Base-by-base conservation (phyloP, 2,113 vertebrate genomes). In the Oreochromis tanganicae region DNA sequence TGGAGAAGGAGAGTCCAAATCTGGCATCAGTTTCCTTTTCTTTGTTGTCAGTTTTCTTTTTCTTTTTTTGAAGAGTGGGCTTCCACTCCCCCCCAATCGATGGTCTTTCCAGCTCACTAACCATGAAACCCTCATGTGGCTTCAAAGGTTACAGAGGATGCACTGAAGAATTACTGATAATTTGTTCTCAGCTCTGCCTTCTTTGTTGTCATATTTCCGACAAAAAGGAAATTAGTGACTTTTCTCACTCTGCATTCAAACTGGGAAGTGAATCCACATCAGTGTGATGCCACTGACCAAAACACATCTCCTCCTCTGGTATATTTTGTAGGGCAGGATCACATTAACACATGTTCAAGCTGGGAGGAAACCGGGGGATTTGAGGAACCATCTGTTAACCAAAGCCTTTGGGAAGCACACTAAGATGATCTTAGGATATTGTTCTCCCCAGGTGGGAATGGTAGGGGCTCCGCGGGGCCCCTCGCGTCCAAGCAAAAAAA, bases 371-470 rank as follows among this genome's bases (percentile, higher is more conserved):
- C 91, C 57, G 68, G 91, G 82, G 96, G 95, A 95, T 96, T 96
- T 95, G 89, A 95, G 91, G 93, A 96, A 96, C 96, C 96, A 96
- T 97, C 96, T 97, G 96, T 95, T 96, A 84, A 56, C 87, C 93
- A 95, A 96, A 96, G 94, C 94, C 92, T 94, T 93, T 79, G 91
- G 94, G 93, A 94, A 93, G 92, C 93, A 86, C 90, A 92, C 93
- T 96, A 95, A 96, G 95, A 96, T 95, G 94, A 95, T 96, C 95
- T 94, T 92, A 92, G 95, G 96, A 96, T 96, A 95, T 96, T 96
- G 93, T 94, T 96, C 96, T 96, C 96, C 90, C 93, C 96, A 96
- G 96, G 96, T 96, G 96, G 96, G 95, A 91, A 92, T 82, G 93
- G 84, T 80, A 68, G 89, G 73, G 93, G 92, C 89, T 88, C 56